phyloP scores from a whole-genome alignment of 92 coral and sea anemone species.

The Palythoa grandiflora region DNA sequence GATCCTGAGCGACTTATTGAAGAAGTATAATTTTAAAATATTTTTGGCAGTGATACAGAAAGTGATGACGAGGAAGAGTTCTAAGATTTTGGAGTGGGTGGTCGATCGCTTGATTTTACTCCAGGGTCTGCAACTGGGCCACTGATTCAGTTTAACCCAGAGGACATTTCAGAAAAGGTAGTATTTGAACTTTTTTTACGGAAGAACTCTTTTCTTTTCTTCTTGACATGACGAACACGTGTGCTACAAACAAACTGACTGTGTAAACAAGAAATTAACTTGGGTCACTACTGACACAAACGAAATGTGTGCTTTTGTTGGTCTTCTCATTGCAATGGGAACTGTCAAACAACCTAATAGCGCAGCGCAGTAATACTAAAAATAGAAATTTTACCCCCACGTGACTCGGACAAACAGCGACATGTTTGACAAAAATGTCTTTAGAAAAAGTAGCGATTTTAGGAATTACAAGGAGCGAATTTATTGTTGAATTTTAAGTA shows the following conservation, averaged over 20 bases:
- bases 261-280: not conserved
- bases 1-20: not conserved
- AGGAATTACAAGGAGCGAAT: too few relatives aligned
- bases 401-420: too few relatives aligned
- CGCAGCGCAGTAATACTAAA: too few relatives aligned
- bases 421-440: too few relatives aligned
- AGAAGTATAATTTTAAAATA: too few relatives aligned
- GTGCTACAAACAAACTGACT: conserved; percentile 19
- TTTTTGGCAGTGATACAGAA: too few relatives aligned
- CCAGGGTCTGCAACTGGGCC: not conserved
- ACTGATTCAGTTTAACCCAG: not conserved
- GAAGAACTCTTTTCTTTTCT: too few relatives aligned
- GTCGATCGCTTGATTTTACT: not conserved
- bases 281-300: conserved; percentile 18
- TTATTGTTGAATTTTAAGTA: too few relatives aligned
- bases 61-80: too few relatives aligned
- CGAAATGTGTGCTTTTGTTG: conserved; percentile 38
- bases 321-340: conserved; percentile 31
- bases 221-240: too few relatives aligned
- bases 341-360: conserved; percentile 18
- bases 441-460: too few relatives aligned
- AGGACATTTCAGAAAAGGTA: not conserved
- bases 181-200: conserved; percentile 1
- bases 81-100: not conserved
- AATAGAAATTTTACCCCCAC: too few relatives aligned